These are phyloP conservation scores for Hydropotes inermis DNA, from an alignment of 2,113 vertebrate species.

Conservation along the genomic window DNA sequence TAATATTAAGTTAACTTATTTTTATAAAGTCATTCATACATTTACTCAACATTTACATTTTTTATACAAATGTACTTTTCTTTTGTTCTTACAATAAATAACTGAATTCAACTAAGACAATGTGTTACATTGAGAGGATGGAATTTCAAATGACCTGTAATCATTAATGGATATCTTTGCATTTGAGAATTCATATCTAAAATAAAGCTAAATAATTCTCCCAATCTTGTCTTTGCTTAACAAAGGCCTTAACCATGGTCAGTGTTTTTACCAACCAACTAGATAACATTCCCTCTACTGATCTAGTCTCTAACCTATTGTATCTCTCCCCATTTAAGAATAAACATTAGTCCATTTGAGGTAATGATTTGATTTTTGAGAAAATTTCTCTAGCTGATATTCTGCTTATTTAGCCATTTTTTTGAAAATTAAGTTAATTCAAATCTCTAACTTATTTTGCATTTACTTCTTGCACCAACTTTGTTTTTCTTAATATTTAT, in stretches of 20 bases:
- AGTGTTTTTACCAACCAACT: not conserved
- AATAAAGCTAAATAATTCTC: not conserved
- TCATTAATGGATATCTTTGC: not conserved
- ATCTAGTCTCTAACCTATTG: not conserved
- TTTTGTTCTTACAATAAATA: not conserved
- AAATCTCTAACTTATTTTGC: not conserved
- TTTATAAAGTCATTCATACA: not conserved
- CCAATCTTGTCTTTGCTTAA: not conserved
- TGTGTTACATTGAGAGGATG: not conserved
- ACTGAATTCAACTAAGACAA: not conserved
- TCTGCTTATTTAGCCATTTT: not conserved
- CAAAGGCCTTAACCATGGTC: not conserved
- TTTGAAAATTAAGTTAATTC: not conserved
- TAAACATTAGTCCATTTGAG: not conserved
- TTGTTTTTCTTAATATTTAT: not conserved
- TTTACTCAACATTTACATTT: not conserved
- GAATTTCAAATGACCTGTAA: not conserved
- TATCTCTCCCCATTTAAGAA: not conserved
- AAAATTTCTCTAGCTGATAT: not conserved
- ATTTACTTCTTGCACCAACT: not conserved
- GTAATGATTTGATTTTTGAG: not conserved
- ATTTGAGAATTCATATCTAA: not conserved
- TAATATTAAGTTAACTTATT: not conserved
- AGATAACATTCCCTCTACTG: conserved; percentile 62
- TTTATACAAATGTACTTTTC: not conserved